Conservation (phyloP, 2,113 vertebrate genomes). For the Planiliza haematocheilus region DNA sequence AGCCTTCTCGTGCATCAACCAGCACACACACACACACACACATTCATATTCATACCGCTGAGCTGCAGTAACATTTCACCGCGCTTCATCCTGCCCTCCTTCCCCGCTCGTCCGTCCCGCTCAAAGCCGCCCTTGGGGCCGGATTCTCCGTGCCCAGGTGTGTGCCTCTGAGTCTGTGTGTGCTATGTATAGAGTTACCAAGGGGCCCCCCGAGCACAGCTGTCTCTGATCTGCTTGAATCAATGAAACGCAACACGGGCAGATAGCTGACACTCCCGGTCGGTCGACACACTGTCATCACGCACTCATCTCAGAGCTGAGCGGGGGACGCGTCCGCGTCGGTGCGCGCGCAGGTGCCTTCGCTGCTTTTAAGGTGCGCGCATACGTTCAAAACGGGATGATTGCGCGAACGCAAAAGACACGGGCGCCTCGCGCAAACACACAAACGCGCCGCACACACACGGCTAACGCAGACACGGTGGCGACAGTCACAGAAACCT, state of each 20-base stretch:
- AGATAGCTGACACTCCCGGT: conserved; percentile 57
- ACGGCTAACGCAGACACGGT: conserved; percentile 42
- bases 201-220: conserved; percentile 61
- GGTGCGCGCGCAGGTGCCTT: conserved; percentile 6
- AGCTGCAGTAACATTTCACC: conserved; percentile 4
- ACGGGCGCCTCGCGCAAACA: neutral
- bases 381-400: neutral
- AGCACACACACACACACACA: neutral
- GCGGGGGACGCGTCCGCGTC: conserved; percentile 16
- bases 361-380: neutral
- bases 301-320: conserved; percentile 11
- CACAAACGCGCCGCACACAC: neutral
- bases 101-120: conserved; percentile 32
- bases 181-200: conserved; percentile 60
- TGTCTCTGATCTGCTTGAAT: conserved; percentile 63
- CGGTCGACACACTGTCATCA: conserved; percentile 59
- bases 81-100: conserved; percentile 35
- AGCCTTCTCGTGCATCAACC: neutral
- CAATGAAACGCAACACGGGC: conserved; percentile 58
- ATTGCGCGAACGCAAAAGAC: neutral
- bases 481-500: conserved; percentile 46
- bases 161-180: conserved; percentile 40
- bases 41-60: no score
- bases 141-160: conserved; percentile 69
- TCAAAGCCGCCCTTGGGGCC: conserved; percentile 55